phyloP scores from a whole-genome alignment of 2,888 invertebrate species.

The Synanthedon formicaeformis region DNA sequence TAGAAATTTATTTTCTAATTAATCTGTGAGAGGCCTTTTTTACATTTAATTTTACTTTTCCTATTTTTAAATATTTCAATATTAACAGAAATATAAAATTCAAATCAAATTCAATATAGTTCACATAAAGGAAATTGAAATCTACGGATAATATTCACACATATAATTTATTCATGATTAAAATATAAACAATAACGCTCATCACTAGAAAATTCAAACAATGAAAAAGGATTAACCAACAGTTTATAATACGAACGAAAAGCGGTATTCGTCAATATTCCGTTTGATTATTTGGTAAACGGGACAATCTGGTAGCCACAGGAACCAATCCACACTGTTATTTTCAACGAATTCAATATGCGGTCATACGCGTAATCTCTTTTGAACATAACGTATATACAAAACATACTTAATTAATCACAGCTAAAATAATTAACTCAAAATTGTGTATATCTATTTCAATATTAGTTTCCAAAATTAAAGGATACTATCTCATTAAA shows the following conservation, averaged over 20 bases:
- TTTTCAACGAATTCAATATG: neutral
- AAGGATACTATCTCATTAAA: no score
- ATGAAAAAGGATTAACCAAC: neutral
- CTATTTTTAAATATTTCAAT: no score
- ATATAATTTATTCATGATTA: neutral
- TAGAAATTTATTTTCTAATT: no score
- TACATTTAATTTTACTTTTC: no score
- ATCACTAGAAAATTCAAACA: neutral
- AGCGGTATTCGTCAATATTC: neutral
- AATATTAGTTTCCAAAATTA: no score
- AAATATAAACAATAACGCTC: neutral
- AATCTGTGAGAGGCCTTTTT: no score
- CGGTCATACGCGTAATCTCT: neutral
- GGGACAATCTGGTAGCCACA: neutral
- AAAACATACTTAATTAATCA: neutral
- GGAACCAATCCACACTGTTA: neutral
- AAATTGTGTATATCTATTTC: no score
- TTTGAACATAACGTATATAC: neutral
- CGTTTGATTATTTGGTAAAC: neutral
- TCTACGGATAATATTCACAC: no score
- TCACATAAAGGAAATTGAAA: no score
- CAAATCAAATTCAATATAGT: no score
- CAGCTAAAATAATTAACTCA: no score
- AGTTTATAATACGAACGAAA: neutral
- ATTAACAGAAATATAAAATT: no score